Base-by-base conservation (phyloP, 30 jellyfish, hydroid and myxozoan species). In the Aurelia sp. region DNA sequence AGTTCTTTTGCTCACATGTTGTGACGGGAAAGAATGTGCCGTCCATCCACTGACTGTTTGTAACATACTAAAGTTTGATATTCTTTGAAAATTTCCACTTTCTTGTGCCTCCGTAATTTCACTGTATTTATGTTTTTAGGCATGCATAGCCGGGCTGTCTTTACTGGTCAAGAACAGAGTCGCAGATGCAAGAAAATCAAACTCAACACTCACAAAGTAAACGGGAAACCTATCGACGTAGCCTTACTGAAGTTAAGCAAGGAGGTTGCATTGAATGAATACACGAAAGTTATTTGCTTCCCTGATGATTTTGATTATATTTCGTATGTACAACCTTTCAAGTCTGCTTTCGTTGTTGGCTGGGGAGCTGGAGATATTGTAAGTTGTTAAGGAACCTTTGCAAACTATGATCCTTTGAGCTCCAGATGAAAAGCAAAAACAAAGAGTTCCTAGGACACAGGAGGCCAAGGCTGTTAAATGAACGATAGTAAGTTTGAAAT, bases 261-360 rank as follows among this genome's bases (percentile, higher is more conserved):
- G 48, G 44, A 58, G 15, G 84, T 85, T 17, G 72, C 18, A 19
- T 64, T 66, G 44, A 85, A 75, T 47, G 89, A 74, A 51, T 85
- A 85, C 73, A 48, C 95, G 4, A 85, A 85, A 65, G 47, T 83
- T 7, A 41, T 85, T 5, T 85, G 95, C 70, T 33, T 74, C 50
- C 85, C 95, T 3, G 89, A 85, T n/a, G 84, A 64, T 13, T 85
- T 11, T 30, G 95, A 85, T 38, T 24, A 81, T 63, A 21, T 44
- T 16, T 68, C 65, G 0, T 61, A 65, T 16, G 84, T 73, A 5
- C 38, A 88, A 31, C 95, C 95, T 35, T 27, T 13, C 57, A 51
- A 74, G 51, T n/a, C n/a, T 19, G 95, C 85, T 41, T 85, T 38
- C 27, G 85, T 74, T 47, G 80, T 67, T 41, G 95, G 95, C 18